Base-by-base conservation (phyloP, 1,140 invertebrate species). In the Acromyrmex echinatior region DNA sequence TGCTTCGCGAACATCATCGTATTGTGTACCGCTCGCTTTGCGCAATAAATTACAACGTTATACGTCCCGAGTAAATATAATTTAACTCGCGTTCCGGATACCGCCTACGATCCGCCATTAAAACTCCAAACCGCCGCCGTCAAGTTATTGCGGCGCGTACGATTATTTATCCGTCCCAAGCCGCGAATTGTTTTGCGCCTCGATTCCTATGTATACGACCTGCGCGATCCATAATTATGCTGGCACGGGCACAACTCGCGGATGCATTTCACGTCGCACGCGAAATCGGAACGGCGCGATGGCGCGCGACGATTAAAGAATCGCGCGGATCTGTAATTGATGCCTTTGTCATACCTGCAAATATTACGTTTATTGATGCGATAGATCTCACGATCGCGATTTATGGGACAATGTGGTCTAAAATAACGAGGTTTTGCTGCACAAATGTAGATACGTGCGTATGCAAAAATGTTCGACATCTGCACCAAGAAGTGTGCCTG, bases 81-180 rank as follows among this genome's bases (percentile, higher is more conserved):
- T 82, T 25, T 60, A 62, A 82, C 53, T 73, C 79, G 53, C 68
- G 56, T 45, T 49, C 68, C 68, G 21, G 53, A 21, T 6, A 60
- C 53, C 80, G 80, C 80, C 80, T 82, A 82, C 68, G 56, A 82
- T 49, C 53, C 66, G 56, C 56, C 39, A 60, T 82, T 82, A 82
- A 82, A 82, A 82, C 68, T 62, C 16, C 53, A 35, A 12, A 9
- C 77, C 18, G 76, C 16, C 60, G 39, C 74, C 65, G 65, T 73
- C 51, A 60, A 21, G 53, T 73, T 60, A 73, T 60, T 73, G 35
- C 63, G 45, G n/a, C 63, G 74, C 77, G 25, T 53, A 65, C 56
- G 68, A 74, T 84, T 74, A 76, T 84, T 76, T 84, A 84, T 76
- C 31, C 70, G 70, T n/a, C 21, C 66, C 49, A n/a, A 18, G 66